Conservation (phyloP, 2,888 invertebrate genomes). For the Ryuthela nishihirai region DNA sequence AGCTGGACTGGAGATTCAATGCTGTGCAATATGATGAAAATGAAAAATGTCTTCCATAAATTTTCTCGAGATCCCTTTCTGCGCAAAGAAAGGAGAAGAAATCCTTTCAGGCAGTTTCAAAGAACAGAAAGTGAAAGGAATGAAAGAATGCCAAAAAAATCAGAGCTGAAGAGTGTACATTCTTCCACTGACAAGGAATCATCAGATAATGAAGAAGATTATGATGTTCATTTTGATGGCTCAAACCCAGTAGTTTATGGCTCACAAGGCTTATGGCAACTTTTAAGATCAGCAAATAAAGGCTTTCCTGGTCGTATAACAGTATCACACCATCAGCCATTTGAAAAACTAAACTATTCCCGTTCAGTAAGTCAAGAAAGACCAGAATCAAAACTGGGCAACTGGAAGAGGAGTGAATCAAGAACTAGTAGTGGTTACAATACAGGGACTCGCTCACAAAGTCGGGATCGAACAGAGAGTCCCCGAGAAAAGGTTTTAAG, state of each 20-base stretch:
- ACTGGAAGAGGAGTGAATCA: conserved; percentile 26
- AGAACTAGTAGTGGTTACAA: conserved; percentile 31
- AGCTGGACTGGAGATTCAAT: conserved; percentile 42
- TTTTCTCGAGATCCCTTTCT: conserved; percentile 34
- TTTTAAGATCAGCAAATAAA: conserved; percentile 27
- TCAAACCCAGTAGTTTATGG: conserved; percentile 33
- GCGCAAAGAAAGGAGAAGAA: conserved; percentile 26
- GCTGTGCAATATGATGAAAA: conserved; percentile 40
- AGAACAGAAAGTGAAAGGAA: conserved; percentile 40
- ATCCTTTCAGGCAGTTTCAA: conserved; percentile 24
- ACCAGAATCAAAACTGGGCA: conserved; percentile 9
- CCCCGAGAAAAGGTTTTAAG: conserved; percentile 35
- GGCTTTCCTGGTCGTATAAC: conserved; percentile 20
- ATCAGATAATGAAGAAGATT: conserved; percentile 39
- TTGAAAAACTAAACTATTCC: conserved; percentile 3
- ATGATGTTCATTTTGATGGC: conserved; percentile 37
- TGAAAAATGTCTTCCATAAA: conserved; percentile 36
- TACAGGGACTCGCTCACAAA: conserved; percentile 28
- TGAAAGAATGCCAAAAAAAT: conserved; percentile 32
- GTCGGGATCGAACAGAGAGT: conserved; percentile 31
- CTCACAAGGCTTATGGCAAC: conserved; percentile 35
- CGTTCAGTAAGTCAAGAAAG: conserved; percentile 34
- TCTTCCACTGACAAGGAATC: conserved; percentile 25
- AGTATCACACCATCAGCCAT: conserved; percentile 14
- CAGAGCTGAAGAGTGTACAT: conserved; percentile 15